Base-by-base conservation (phyloP, 2,113 vertebrate genomes). In the Montifringilla adamsi region DNA sequence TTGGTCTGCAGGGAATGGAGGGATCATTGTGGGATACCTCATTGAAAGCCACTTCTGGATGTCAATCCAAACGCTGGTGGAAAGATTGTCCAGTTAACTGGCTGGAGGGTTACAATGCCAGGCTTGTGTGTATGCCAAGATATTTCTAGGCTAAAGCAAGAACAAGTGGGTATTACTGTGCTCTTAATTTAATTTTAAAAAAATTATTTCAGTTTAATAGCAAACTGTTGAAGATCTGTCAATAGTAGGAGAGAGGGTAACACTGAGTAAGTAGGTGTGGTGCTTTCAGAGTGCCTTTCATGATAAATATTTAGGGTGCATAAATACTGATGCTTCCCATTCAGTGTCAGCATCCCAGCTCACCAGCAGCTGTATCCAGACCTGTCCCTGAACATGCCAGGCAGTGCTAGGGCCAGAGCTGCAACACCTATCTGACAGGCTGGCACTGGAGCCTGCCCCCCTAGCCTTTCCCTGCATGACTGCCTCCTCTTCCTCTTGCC, bases 401-500 rank as follows among this genome's bases (percentile, higher is more conserved):
- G 33, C 69, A 72, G 20, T 60, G n/a, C 44, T 58, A 26, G 1
- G 15, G 31, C 30, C 41, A 13, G 27, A 55, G 20, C 39, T n/a
- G 66, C 63, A 77, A 8, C 14, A 23, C 63, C 53, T 55, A 37
- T 47, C 74, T 0, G 3, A 2, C 56, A 91, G 77, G 56, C 1
- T 66, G 47, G 39, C 0, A 0, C 77, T 72, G 47, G 26, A 59
- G 50, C n/a, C 55, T 39, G 37, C 27, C 13, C 16, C 20, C 70
- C 27, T 19, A 0, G 0, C 13, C 17, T 33, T n/a, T 41, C 63
- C 43, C 22, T 1, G 3, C 37, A 0, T 78, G 66, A 92, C 39
- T 85, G 49, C 64, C 60, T 95, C 22, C 33, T 90, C 86, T 91
- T 92, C 66, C 64, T 90, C 56, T 66, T 62, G 58, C 68, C 33